A percentile compares a stretch with the other conserved stretches of the same genome.
phyloP scores from a whole-genome alignment of 2,113 vertebrate genomes.

The Barbus barbus region DNA sequence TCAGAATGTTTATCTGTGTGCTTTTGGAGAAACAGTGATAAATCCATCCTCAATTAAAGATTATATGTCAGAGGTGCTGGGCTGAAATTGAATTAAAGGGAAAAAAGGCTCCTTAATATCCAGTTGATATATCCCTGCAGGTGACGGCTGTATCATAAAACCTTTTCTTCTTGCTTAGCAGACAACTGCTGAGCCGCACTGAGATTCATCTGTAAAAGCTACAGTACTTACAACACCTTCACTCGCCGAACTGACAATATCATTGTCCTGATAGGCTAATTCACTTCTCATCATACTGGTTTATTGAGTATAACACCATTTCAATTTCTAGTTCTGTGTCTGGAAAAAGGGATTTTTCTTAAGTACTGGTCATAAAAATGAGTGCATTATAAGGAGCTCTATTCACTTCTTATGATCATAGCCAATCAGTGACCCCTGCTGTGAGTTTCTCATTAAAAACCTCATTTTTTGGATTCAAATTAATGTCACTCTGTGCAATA shows the following conservation, averaged over 20 bases:
- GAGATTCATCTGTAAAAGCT: slow-evolving; percentile 33
- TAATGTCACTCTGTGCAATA: slow-evolving; percentile 28
- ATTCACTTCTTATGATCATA: slow-evolving; percentile 23
- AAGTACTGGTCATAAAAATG: slow-evolving; percentile 3
- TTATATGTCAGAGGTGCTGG: slow-evolving; percentile 54
- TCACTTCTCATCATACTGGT: slow-evolving; percentile 45
- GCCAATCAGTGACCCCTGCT: slow-evolving; percentile 38
- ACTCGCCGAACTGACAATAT: slow-evolving; percentile 28
- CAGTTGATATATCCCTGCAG: slow-evolving; percentile 41
- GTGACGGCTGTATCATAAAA: slow-evolving; percentile 48
- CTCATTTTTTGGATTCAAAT: slow-evolving; percentile 11
- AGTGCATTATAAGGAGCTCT: slow-evolving; percentile 10
- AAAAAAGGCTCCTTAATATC: slow-evolving; percentile 44
- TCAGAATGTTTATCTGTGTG: slow-evolving; percentile 52
- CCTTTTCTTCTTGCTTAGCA: slow-evolving; percentile 37
- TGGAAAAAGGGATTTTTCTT: neutral
- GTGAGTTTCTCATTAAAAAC: slow-evolving; percentile 44
- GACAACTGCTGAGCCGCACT: slow-evolving; percentile 33
- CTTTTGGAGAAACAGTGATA: slow-evolving; percentile 48
- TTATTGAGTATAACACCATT: slow-evolving; percentile 38
- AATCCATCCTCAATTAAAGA: slow-evolving; percentile 45
- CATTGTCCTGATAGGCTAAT: slow-evolving; percentile 22
- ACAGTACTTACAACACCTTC: slow-evolving; percentile 31
- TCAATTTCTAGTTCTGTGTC: slow-evolving; percentile 7
- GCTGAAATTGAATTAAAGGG: slow-evolving; percentile 70